Base-by-base conservation (phyloP, 1,140 invertebrate species). In the Gerris buenoi region DNA sequence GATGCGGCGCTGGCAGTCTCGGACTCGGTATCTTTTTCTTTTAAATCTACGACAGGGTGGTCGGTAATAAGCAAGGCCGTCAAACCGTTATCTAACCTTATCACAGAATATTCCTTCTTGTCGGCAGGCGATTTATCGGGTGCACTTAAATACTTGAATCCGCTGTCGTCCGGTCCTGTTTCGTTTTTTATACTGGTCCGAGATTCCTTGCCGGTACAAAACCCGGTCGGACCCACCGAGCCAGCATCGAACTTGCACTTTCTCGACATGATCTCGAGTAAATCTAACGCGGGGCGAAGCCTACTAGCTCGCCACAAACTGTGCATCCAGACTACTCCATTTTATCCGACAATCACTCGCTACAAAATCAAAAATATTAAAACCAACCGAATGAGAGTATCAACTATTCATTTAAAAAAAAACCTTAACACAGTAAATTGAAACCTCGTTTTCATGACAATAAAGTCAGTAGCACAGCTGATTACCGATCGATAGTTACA, bases 61-160 rank as follows among this genome's bases (percentile, higher is more conserved):
- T 71, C 70, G 3, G 67, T 68, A 56, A 71, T 65, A 14, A 71
- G n/a, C 25, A 69, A 63, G 10, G 70, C 70, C 56, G 67, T 68
- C 23, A 71, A 59, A 0, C 68, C 68, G 65, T 71, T 71, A 13
- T 14, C 15, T 26, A 71, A 28, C 46, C 60, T 68, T n/a, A 71
- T 71, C 23, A 69, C 70, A 10, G 67, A 69, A 33, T 71, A 71
- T 23, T 69, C 67, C 64, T 71, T 71, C 27, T 68, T 57, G 27
- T 68, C 67, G 22, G 29, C 58, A 25, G 33, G 23, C 18, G 67
- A 68, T 64, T 68, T 68, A 1, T 27, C 23, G 1, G 67, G 67
- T 2, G 46, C 0, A 25, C 18, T n/a, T 27, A 67, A 56, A 26
- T 63, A 63, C 15, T 3, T 22, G 26, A 25, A 26, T 26, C 10